Percentiles rank a stretch among this genome's conserved stretches.
phyloP scores from a whole-genome alignment of 2,113 vertebrate genomes.

The Ptyas mucosa region DNA sequence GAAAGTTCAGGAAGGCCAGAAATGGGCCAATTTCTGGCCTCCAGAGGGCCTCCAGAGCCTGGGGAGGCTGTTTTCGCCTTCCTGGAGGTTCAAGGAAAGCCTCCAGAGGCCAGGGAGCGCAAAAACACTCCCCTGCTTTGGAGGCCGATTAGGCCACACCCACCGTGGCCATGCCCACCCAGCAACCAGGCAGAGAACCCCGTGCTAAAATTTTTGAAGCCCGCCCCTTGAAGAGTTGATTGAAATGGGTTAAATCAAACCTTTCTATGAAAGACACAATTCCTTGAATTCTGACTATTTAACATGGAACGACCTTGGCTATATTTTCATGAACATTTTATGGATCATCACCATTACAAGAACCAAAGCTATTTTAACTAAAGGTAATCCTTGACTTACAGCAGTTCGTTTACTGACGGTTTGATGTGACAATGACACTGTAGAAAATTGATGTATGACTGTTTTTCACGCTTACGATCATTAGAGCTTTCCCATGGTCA shows the following conservation, averaged over 20 bases:
- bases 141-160: too few species aligned
- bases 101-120: too few species aligned
- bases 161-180: too few species aligned
- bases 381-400: background rate
- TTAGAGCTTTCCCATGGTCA: background rate
- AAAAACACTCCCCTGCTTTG: too few species aligned
- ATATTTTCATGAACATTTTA: background rate
- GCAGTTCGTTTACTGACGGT: background rate
- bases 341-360: slow-evolving; percentile 39
- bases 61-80: too few species aligned
- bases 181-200: too few species aligned
- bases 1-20: too few species aligned
- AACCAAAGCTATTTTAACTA: slow-evolving; percentile 35
- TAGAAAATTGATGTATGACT: background rate
- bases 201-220: too few species aligned
- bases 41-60: too few species aligned
- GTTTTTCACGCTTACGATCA: background rate
- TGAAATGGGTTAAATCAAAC: background rate
- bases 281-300: slow-evolving; percentile 27
- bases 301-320: slow-evolving; percentile 26
- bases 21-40: too few species aligned
- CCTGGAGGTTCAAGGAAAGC: too few species aligned
- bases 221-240: too few species aligned
- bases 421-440: background rate
- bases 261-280: slow-evolving; percentile 30